Base-by-base conservation (phyloP, 2,888 invertebrate species). In the Periphyllus acericola region DNA sequence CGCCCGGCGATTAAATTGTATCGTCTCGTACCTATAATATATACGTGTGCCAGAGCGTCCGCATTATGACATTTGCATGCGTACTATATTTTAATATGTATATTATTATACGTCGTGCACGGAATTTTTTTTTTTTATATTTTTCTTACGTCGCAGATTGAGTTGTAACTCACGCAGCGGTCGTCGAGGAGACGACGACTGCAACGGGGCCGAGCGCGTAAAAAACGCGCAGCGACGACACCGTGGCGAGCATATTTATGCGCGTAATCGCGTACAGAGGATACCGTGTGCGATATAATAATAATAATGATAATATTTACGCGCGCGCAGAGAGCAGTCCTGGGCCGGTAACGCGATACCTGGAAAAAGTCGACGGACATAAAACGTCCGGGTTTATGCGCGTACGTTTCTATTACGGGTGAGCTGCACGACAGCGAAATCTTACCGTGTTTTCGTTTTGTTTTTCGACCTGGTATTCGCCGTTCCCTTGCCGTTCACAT, bases 81-180 rank as follows among this genome's bases (percentile, higher is more conserved):
- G n/a, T n/a, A n/a, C 25, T 66, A n/a, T 9, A 66, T 66, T 21
- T 4, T 66, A n/a, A n/a, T 66, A 68, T 29, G 68, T 29, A 25
- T n/a, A 66, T 68, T 25, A 25, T 60, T 5, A 6, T 52, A 11
- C 9, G 17, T 52, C 60, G 29, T 68, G 25, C 25, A n/a, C 29
- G 68, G 29, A 11, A 9, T 46, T 14, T 46, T 46, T 14, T 46
- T 46, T 14, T 14, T 14, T 46, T 14, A 1, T 46, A 5, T 46
- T 46, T 9, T 46, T 1, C 9, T 5, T 19, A 4, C 55, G 60
- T 60, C 68, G 68, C 34, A 34, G 75, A 83, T 83, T 83, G 75
- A 83, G 83, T 83, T 83, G 74, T 83, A 83, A 75, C 75, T 83
- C 83, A 60, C 81, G 29, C 83, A 83, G 83, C 83, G 75, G 83